Evolutionary conservation across 2,888 invertebrate species (phyloP), one percentile per base, ranked within the genome.

Genomic region (Mechanitis mazaeus): DNA sequence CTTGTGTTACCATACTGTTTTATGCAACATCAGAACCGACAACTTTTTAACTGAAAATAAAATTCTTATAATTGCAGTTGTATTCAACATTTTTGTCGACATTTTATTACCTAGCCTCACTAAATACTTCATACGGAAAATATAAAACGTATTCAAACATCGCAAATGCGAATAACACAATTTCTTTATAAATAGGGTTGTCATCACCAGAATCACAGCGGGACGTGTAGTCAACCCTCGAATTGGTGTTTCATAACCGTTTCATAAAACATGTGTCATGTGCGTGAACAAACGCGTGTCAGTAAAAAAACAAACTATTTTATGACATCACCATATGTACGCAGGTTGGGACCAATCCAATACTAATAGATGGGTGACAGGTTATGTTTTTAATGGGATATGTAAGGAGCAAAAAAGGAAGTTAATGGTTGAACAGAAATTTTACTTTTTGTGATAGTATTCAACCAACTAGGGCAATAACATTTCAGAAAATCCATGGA

Each of bases 141-240:
- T 50, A 50, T 6, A 31, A 47, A 50, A 50, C 50, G 3, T 50
- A 31, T 50, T 31, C 50, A 50, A 9, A 28, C 61, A 61, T 60
- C 70, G 20, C 20, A 68, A 66, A 70, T 63, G 65, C 67, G 60
- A 65, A 73, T 74, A 77, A 78, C 72, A 67, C 68, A 67, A 67
- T 71, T 74, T 76, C 77, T 81, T 76, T 73, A 71, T 72, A 72
- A 77, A 73, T 78, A 80, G 77, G 79, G 83, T 71, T 84, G 85
- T 84, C 85, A 84, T 70, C 73, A 72, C 63, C 84, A 85, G 79
- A 73, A 65, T 60, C 73, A 62, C 78, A 74, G 74, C 77, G 75
- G 79, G 79, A 71, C 66, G 69, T 67, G 45, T 56, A 38, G 54
- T 38, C 64, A 45, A 38, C 65, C 59, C 54, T 57, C 54, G 56